phyloP scores from a whole-genome alignment of 1,140 invertebrate species.

The Heterodera carotae region DNA sequence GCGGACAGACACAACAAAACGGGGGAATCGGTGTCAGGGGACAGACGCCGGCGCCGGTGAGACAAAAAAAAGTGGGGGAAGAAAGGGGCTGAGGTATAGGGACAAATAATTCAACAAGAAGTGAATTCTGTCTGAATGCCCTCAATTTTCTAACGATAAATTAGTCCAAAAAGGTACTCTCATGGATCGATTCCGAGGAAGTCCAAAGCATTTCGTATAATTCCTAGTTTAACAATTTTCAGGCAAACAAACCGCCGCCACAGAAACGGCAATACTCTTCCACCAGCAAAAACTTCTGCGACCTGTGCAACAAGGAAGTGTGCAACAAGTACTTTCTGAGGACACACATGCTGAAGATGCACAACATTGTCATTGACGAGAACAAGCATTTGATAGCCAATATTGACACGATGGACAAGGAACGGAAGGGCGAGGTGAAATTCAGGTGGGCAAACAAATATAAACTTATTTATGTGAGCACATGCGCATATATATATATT shows the following conservation, averaged over 20 bases:
- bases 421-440: slow-evolving; percentile 50
- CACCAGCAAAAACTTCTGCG: slow-evolving; percentile 81
- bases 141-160: no score
- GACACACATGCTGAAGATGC: slow-evolving; percentile 98
- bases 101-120: no score
- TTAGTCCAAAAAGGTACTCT: no score
- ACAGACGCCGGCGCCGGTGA: slow-evolving; percentile 17
- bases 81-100: no score
- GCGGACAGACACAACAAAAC: slow-evolving; percentile 4
- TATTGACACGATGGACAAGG: slow-evolving; percentile 62
- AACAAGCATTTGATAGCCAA: slow-evolving; percentile 65
- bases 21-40: not conserved
- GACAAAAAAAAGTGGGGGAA: not conserved
- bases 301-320: slow-evolving; percentile 97
- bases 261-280: slow-evolving; percentile 68
- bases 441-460: slow-evolving; percentile 47
- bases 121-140: no score
- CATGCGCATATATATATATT: slow-evolving; percentile 7
- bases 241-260: slow-evolving; percentile 27
- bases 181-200: no score
- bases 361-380: slow-evolving; percentile 84
- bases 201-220: no score
- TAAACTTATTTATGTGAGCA: slow-evolving; percentile 9
- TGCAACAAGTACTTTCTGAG: slow-evolving; percentile 99
- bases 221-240: no score